phyloP scores from a whole-genome alignment of 2,113 vertebrate genomes.

The Paedocypris sp. region DNA sequence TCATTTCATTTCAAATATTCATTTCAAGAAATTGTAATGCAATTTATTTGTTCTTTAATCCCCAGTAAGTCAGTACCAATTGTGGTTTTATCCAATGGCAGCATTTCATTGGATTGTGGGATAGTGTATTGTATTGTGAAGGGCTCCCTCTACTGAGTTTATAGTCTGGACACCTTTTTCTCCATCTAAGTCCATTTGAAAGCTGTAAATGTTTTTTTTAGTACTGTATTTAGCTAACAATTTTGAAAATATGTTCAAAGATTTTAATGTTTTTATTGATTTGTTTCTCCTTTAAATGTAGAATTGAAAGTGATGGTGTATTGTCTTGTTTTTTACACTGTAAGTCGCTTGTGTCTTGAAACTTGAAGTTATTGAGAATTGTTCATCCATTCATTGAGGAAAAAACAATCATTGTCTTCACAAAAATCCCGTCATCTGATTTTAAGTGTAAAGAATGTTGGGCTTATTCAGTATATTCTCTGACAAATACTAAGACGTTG shows the following conservation, averaged over 20 bases:
- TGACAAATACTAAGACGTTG: too few relatives aligned
- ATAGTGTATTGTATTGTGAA: slow-evolving; percentile 28
- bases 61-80: not conserved
- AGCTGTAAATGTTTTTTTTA: too few relatives aligned
- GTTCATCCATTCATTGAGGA: slow-evolving; percentile 17
- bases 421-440: too few relatives aligned
- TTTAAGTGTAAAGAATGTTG: too few relatives aligned
- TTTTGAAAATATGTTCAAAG: too few relatives aligned
- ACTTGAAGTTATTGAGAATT: slow-evolving; percentile 16
- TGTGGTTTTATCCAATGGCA: not conserved
- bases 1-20: too few relatives aligned
- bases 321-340: not conserved
- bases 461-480: too few relatives aligned
- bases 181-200: too few relatives aligned
- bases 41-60: too few relatives aligned
- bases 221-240: too few relatives aligned
- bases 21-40: too few relatives aligned
- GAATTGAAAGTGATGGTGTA: slow-evolving; percentile 21
- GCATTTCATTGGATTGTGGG: not conserved
- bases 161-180: not conserved
- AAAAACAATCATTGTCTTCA: not conserved
- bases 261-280: too few relatives aligned
- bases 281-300: not conserved
- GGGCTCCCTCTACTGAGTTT: slow-evolving; percentile 40
- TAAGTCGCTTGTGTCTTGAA: slow-evolving; percentile 17